Base-by-base conservation (phyloP, 2,888 invertebrate species). In the Cryptocheilus praepositus region DNA sequence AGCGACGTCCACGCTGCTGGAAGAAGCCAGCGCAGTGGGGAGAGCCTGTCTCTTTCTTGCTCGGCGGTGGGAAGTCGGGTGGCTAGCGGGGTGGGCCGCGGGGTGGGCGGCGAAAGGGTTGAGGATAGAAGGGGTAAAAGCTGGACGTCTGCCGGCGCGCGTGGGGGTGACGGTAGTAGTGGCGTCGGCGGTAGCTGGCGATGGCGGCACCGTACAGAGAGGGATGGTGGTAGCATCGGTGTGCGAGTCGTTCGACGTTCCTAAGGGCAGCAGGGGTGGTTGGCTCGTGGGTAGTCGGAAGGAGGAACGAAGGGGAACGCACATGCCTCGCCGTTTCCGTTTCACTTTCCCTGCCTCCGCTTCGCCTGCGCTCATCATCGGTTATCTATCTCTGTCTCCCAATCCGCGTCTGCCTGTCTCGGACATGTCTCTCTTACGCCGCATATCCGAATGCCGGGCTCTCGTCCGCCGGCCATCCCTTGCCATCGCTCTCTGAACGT, bases 121-220 rank as follows among this genome's bases (percentile, higher is more conserved):
- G 36, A 3, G 36, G 36, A 36, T 36, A 36, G 36, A 36, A 36
- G 36, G 36, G 36, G 36, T 36, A 36, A 36, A 36, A 36, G 36
- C 36, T 36, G 36, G 36, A 36, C 36, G 36, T 85, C 71, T 87
- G 88, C 72, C 85, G 88, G 65, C 86, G 55, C 88, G 36, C 8
- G 36, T 45, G 49, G 58, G 45, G 54, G 56, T 43, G 43, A 15
- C 11, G 21, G 21, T 18, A 7, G 15, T 4, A 3, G 21, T 18
- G n/a, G 49, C 15, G 49, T 11, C 8, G 49, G n/a, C 16, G 28
- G 52, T 15, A 1, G 19, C 18, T n/a, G 57, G 43, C 25, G 19
- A 57, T 11, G 51, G 46, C 46, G 49, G 21, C 19, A 28, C 36
- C 8, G 25, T 25, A 8, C 36, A 11, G 36, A 36, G 36, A 36